A percentile compares a stretch with the other conserved stretches of the same genome.
Evolutionary conservation across 2,797 vertebrate species (phyloP).

Genomic region (Cuniculus paca): DNA sequence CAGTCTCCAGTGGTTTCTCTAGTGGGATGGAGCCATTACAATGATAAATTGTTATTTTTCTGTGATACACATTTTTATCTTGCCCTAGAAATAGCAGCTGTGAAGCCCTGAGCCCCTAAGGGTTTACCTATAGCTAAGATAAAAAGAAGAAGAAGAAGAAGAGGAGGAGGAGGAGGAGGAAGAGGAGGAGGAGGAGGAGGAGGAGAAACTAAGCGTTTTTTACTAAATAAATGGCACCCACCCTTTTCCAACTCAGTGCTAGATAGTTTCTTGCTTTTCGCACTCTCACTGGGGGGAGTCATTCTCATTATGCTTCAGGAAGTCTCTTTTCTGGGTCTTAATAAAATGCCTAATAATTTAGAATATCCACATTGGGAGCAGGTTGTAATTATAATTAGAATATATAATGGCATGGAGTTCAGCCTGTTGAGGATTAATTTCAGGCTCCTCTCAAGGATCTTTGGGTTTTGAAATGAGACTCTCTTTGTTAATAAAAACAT

Average conservation of each 20-base stretch:
- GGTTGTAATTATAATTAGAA: constrained; percentile 72
- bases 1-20: constrained; percentile 69
- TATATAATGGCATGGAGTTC: constrained; percentile 51
- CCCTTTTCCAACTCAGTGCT: not conserved
- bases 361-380: constrained; percentile 26
- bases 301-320: constrained; percentile 24
- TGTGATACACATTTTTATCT: constrained; percentile 59
- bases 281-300: not conserved
- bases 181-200: not conserved
- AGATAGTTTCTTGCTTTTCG: not conserved
- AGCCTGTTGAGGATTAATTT: constrained; percentile 65
- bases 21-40: constrained; percentile 48
- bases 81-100: constrained; percentile 69
- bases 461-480: constrained; percentile 68
- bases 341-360: constrained; percentile 62
- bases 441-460: constrained; percentile 50
- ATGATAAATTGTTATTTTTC: constrained; percentile 74
- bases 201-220: constrained; percentile 20
- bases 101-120: constrained; percentile 44
- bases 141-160: not conserved
- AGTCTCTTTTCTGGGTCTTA: constrained; percentile 57
- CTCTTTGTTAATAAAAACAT: constrained; percentile 66
- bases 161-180: no score
- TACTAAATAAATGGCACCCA: constrained; percentile 20
- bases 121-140: not conserved